Evolutionary conservation across 1,140 invertebrate genomes (phyloP), one percentile per base, ranked within the genome.

Genomic region (Argopecten irradians): DNA sequence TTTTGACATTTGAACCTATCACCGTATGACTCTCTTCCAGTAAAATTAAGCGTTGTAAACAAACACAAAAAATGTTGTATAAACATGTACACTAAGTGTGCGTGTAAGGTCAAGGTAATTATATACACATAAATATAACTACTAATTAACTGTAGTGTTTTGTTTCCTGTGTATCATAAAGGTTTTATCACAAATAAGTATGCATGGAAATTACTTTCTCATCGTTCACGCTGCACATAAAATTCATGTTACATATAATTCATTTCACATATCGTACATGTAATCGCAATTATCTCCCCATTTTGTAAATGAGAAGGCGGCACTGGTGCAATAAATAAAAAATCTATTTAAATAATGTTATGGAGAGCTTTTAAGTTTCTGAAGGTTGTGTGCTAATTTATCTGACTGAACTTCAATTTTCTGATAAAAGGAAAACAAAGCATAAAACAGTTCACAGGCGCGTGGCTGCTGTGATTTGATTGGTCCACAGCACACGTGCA

Each of bases 361-460:
- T n/a, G n/a, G 55, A 28, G 7, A 11, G 8, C n/a, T n/a, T 71
- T 16, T 5, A 71, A 28, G 5, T 71, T 28, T 71, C 55, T 71
- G n/a, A 5, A 28, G 55, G 55, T 71, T 5, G 55, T 28, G 22
- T 71, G 55, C 22, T 16, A 28, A 28, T 71, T 71, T 71, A 71
- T 71, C 28, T 28, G 55, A 3, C 55, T 71, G 22, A 16, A 71
- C 55, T 7, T 71, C n/a, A 13, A 55, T 55, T 11, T 55, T 11
- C 14, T 11, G 16, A 19, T 55, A 55, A 28, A 71, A 71, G 22
- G 22, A 1, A 71, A 28, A 71, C 7, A 71, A 71, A 5, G n/a
- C n/a, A n/a, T n/a, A n/a, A n/a, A 71, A 71, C n/a, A n/a, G 55
- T n/a, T n/a, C 22, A 71, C 55, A 71, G 55, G 55, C 55, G 55